A percentile compares a stretch with the other conserved stretches of the same genome.
These are phyloP conservation scores for Teleogryllus oceanicus DNA, from an alignment of 2,888 invertebrate species.

Conservation along the genomic window DNA sequence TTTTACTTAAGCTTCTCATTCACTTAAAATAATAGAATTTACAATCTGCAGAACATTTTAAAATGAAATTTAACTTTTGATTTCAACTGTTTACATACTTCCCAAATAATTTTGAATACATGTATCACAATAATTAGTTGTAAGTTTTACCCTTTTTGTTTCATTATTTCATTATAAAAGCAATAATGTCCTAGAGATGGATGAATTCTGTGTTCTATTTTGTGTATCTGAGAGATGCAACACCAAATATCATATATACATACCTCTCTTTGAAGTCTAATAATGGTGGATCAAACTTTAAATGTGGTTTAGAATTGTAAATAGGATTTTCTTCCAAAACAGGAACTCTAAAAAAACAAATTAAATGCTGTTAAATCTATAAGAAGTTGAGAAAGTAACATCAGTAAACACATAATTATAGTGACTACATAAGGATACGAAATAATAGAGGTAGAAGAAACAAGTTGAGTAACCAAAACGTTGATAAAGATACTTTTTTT, in stretches of 20 bases:
- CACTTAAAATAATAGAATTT: too few relatives aligned
- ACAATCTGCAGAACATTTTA: too few relatives aligned
- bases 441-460: too few relatives aligned
- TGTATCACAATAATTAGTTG: conserved; percentile 23
- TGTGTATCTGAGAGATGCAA: too few relatives aligned
- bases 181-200: background rate
- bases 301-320: conserved; percentile 44
- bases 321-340: conserved; percentile 35
- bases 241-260: conserved; percentile 39
- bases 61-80: too few relatives aligned
- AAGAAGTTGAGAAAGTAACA: background rate
- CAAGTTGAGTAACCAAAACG: too few relatives aligned
- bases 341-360: conserved; percentile 34
- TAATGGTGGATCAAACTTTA: conserved; percentile 63
- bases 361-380: background rate
- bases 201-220: too few relatives aligned
- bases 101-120: background rate
- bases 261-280: conserved; percentile 70
- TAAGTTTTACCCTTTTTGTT: conserved; percentile 25
- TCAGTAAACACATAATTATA: background rate
- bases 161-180: conserved; percentile 21
- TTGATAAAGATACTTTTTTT: too few relatives aligned
- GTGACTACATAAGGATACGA: too few relatives aligned
- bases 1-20: too few relatives aligned
- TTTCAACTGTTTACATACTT: too few relatives aligned